phyloP scores from a whole-genome alignment of 2,888 invertebrate genomes.

The Trachelus stipa region DNA sequence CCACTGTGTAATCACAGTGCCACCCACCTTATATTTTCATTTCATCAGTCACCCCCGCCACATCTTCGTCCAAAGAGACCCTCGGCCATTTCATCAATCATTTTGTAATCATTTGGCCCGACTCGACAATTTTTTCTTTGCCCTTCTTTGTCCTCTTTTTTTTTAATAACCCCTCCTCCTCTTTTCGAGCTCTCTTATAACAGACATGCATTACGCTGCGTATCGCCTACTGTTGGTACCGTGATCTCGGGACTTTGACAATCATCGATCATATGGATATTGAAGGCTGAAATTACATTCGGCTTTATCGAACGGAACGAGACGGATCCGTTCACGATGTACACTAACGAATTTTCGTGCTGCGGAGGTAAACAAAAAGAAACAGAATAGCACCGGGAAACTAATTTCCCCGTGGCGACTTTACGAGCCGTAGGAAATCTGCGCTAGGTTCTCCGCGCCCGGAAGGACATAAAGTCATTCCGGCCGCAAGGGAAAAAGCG shows the following conservation, averaged over 20 bases:
- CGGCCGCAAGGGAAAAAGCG: neutral
- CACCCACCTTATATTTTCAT: conserved; percentile 31
- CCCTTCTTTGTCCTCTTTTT: neutral
- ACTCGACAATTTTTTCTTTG: conserved; percentile 42
- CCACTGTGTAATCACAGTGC: conserved; percentile 18
- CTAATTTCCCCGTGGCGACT: neutral
- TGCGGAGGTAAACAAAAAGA: neutral
- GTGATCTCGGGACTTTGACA: neutral
- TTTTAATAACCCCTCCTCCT: neutral
- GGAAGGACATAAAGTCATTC: neutral
- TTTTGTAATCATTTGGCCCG: conserved; percentile 43
- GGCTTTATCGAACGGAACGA: neutral
- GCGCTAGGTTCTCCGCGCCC: neutral
- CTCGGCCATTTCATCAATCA: conserved; percentile 43
- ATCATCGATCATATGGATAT: neutral
- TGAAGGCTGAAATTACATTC: neutral
- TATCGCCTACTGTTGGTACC: neutral
- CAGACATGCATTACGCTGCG: neutral
- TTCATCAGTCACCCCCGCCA: conserved; percentile 26
- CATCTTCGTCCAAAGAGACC: conserved; percentile 13
- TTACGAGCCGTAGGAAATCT: neutral
- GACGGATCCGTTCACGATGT: neutral
- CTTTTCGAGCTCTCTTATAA: neutral
- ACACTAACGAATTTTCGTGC: neutral
- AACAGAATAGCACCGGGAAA: neutral